A percentile compares a stretch with the other conserved stretches of the same genome.
Conservation (phyloP, 2,113 vertebrate species). For the Pseudopipra pipra region DNA sequence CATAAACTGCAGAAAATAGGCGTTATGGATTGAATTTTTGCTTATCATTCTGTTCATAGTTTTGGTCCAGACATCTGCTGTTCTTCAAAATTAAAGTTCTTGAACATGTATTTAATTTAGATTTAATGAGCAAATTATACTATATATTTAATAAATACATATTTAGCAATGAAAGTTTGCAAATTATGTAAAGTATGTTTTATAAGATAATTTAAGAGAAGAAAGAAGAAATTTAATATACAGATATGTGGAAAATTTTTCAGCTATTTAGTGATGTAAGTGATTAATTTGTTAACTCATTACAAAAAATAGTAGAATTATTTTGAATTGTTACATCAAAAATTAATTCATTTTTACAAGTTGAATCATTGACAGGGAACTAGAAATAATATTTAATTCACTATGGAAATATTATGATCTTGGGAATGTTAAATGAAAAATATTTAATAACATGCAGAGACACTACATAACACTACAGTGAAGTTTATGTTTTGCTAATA, state of each 20-base stretch:
- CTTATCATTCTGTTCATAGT: neutral
- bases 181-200: neutral
- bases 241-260: neutral
- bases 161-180: neutral
- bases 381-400: neutral
- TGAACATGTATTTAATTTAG: neutral
- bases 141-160: neutral
- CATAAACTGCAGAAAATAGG: neutral
- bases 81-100: conserved; percentile 15
- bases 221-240: neutral
- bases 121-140: neutral
- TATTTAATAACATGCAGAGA: neutral
- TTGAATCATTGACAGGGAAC: neutral
- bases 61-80: neutral
- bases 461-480: neutral
- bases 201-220: neutral
- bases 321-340: neutral
- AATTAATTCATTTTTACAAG: neutral
- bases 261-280: neutral
- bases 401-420: neutral
- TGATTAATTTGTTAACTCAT: neutral
- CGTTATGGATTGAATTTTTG: neutral
- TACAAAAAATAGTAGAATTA: neutral
- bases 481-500: neutral
- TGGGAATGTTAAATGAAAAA: neutral